Evolutionary conservation across 2,888 invertebrate species (phyloP), one percentile per base, ranked within the genome.

Genomic region (Pterobdella sp.): DNA sequence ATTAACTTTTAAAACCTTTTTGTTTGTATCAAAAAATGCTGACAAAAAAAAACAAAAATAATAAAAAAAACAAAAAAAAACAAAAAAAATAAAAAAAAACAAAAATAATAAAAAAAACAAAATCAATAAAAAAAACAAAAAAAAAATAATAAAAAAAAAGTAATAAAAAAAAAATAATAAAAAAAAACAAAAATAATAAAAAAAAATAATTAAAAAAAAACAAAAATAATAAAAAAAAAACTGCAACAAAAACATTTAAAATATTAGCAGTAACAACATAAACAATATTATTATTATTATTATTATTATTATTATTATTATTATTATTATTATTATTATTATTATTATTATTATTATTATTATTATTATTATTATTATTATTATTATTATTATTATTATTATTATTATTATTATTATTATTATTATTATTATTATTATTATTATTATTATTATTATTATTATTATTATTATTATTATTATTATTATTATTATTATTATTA

Each of bases 251-350:
- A 42, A 18, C 18, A 42, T 7, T 42, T 14, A 18, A 14, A 42
- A 18, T 42, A 42, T 7, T 42, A 42, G 18, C 42, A 42, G 42
- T 42, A 42, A 18, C 42, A 42, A 18, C 18, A 42, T 7, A 14
- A 42, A 18, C 42, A 42, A 18, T 42, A 42, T 7, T 42, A 42
- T 7, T 42, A 42, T 7, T 42, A 42, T 7, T 7, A 42, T 7
- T 42, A 42, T 14, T 69, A 69, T 14, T 69, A 69, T 14, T 69
- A 69, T 14, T 69, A 69, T 14, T 69, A 69, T 14, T 63, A 69
- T 14, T 69, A 69, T 14, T 69, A 69, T 14, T 69, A 69, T 14
- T 69, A 69, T 14, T 69, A 69, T 14, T 69, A 69, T 14, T 69
- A 69, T 4, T 63, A 63, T 4, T 63, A 63, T 4, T 63, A 63